A percentile compares a stretch with the other conserved stretches of the same genome.
Evolutionary conservation across 1,140 invertebrate genomes (phyloP).

Genomic region (Brachionus plicatilis): DNA sequence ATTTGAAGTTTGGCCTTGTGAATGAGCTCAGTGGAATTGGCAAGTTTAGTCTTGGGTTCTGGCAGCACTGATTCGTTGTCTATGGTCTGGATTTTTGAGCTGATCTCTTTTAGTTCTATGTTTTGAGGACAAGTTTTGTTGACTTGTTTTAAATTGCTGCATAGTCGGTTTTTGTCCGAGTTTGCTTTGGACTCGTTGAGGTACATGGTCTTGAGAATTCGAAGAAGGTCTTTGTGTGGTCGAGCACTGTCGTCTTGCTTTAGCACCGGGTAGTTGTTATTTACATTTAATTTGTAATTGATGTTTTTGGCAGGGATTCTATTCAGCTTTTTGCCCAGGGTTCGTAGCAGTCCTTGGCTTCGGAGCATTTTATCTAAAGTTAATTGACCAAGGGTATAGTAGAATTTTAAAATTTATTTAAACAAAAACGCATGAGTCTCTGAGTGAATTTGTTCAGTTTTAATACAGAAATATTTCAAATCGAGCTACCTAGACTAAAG

Average conservation of each 20-base stretch:
- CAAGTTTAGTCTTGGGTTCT: not conserved
- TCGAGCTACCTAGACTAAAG: not conserved
- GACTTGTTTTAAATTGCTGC: not conserved
- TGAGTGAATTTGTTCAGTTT: not conserved
- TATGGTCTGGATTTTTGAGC: not conserved
- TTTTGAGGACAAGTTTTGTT: not conserved
- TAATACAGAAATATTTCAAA: constrained; percentile 21
- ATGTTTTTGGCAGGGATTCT: not conserved
- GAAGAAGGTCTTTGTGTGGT: not conserved
- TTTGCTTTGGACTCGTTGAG: not conserved
- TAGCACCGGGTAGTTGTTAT: constrained; percentile 8
- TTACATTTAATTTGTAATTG: constrained; percentile 29
- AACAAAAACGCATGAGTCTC: not conserved
- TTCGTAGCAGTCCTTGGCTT: not conserved
- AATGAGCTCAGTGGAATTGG: not conserved
- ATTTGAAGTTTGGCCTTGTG: constrained; percentile 40
- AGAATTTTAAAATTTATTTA: not conserved
- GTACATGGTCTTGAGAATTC: not conserved
- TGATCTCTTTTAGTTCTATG: not conserved
- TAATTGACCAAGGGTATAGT: not conserved
- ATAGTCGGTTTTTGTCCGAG: not conserved
- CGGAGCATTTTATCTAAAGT: not conserved
- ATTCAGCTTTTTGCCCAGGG: not conserved
- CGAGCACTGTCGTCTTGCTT: not conserved
- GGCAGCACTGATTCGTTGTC: not conserved